Evolutionary conservation across 2,888 invertebrate genomes (phyloP).

Genomic region (Rotaria macrura): DNA sequence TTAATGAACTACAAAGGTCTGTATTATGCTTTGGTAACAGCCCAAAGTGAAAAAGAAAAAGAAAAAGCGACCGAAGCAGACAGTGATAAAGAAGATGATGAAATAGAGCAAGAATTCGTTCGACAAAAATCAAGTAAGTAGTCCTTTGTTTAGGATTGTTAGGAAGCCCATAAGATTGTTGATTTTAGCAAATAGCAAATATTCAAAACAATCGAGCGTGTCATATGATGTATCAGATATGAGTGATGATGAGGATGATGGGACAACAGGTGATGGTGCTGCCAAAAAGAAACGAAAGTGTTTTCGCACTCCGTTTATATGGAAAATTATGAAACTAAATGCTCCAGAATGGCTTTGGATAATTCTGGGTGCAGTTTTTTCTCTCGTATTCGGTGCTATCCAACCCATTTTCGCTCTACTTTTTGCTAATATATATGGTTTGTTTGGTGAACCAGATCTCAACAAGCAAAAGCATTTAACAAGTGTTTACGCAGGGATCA

Average conservation of each 20-base stretch:
- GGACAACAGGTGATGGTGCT: neutral
- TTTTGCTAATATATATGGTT: neutral
- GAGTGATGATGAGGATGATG: neutral
- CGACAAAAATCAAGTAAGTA: neutral
- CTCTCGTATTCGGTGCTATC: neutral
- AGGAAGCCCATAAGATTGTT: too few relatives aligned
- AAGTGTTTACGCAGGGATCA: neutral
- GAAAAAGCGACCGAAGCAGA: neutral
- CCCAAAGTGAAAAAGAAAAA: conserved; percentile 32
- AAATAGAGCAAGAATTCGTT: neutral
- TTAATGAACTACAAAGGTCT: neutral
- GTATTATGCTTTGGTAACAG: neutral
- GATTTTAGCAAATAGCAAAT: neutral
- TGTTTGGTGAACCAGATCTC: neutral
- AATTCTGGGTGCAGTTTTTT: neutral
- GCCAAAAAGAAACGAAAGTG: neutral
- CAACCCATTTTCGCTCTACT: neutral
- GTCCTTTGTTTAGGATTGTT: too few relatives aligned
- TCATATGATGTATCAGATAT: neutral
- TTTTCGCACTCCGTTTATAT: neutral
- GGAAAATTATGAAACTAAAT: neutral
- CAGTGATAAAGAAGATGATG: conserved; percentile 21
- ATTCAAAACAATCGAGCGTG: neutral
- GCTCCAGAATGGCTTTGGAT: neutral
- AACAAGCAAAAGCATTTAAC: neutral